Conservation (phyloP, 2,888 invertebrate genomes). For the Pilophorus perplexus region DNA sequence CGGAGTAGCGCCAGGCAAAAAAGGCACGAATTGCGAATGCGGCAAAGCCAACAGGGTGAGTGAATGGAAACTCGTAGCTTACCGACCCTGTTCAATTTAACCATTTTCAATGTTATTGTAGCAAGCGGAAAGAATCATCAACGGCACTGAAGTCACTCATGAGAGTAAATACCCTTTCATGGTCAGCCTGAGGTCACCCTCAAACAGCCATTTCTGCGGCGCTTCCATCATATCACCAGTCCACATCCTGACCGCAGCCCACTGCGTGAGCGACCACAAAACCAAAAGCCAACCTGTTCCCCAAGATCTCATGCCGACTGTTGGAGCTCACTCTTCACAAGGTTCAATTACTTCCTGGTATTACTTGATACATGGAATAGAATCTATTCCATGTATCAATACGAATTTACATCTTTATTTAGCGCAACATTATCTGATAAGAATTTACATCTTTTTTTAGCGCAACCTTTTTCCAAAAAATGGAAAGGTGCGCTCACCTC, state of each 20-base stretch:
- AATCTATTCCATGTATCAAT: no score
- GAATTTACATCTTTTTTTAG: no score
- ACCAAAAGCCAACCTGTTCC: slow-evolving; percentile 3
- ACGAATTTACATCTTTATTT: no score
- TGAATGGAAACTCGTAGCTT: no score
- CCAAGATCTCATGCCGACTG: neutral
- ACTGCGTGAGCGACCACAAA: slow-evolving; percentile 8
- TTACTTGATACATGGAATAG: no score
- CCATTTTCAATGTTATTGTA: no score
- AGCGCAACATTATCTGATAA: no score
- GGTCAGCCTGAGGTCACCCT: slow-evolving; percentile 13
- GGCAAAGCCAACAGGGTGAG: slow-evolving; percentile 22
- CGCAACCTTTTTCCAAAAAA: no score
- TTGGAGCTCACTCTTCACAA: slow-evolving; percentile 16
- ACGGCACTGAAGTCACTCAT: slow-evolving; percentile 2
- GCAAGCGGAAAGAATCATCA: slow-evolving; percentile 12
- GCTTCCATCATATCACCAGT: slow-evolving; percentile 25
- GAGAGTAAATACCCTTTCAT: slow-evolving; percentile 31
- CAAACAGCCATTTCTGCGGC: slow-evolving; percentile 23
- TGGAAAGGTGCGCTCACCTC: no score
- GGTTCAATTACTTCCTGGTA: no score
- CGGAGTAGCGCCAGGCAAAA: neutral
- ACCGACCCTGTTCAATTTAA: no score
- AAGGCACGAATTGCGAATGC: slow-evolving; percentile 8
- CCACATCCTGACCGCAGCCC: slow-evolving; percentile 30